Conservation (phyloP, 1,140 invertebrate species). For the Gerris buenoi region DNA sequence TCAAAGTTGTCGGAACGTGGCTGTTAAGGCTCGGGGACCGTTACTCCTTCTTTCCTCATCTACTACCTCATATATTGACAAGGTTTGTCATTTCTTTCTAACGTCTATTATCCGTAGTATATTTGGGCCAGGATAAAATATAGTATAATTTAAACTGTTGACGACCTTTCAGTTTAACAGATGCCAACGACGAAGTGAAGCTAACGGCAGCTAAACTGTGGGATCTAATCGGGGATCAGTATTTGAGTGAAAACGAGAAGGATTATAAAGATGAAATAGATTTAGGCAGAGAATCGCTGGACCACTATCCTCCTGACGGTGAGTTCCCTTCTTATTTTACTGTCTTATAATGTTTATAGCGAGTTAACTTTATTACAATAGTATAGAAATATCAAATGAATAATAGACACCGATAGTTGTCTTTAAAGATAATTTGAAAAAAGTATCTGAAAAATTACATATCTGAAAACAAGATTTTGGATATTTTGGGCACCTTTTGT, state of each 20-base stretch:
- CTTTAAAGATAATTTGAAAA: no score
- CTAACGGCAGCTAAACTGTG: constrained; percentile 42
- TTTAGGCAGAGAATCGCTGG: constrained; percentile 38
- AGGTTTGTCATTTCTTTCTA: no score
- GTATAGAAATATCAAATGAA: no score
- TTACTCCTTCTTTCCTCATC: constrained; percentile 59
- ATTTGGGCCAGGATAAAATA: no score
- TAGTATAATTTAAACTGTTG: no score
- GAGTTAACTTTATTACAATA: no score
- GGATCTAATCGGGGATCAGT: constrained; percentile 49
- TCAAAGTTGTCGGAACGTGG: constrained; percentile 49
- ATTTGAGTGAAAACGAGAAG: constrained; percentile 56
- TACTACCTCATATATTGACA: constrained; percentile 60
- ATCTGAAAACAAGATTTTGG: no score
- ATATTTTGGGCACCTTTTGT: no score
- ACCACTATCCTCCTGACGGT: constrained; percentile 48
- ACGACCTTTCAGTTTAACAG: constrained; percentile 37
- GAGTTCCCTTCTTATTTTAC: constrained; percentile 19
- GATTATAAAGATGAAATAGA: constrained; percentile 59
- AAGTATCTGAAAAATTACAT: no score
- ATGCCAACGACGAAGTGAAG: constrained; percentile 48
- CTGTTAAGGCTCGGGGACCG: constrained; percentile 50
- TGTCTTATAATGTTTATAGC: constrained; percentile 4
- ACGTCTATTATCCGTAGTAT: no score
- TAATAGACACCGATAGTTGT: no score